Base-by-base conservation (phyloP, 2,888 invertebrate genomes). In the Crematogaster levior region DNA sequence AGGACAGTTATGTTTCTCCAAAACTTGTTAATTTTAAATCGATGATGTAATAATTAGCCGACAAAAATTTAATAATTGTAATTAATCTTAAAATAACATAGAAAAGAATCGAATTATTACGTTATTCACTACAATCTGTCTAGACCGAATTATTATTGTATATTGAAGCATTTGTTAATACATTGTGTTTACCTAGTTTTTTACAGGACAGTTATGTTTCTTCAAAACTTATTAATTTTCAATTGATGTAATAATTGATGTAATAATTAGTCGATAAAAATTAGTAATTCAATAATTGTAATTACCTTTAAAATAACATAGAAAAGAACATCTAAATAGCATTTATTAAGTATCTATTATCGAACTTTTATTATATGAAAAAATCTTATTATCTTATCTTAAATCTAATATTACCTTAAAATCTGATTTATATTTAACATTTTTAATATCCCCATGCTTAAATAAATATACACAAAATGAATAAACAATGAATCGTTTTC, bases 121-220 rank as follows among this genome's bases (percentile, higher is more conserved):
- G n/a, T n/a, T n/a, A n/a, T n/a, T n/a, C n/a, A n/a, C n/a, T n/a
- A n/a, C n/a, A 90, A 85, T 85, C 79, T 88, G 82, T 90, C 89
- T 81, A 85, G 85, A 86, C 81, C 81, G 90, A 89, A 90, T 91
- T 89, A 90, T 90, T 89, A 90, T 83, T 86, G 86, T 72, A 68
- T 73, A 61, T 60, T 61, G 58, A 72, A 56, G 58, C 15, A 6
- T 63, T 51, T 15, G 24, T 24, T 70, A 53, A 53, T 37, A 53
- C n/a, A 9, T 34, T 43, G 18, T 12, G 37, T 4, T 3, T 12
- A 61, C 37, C 5, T 34, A 27, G 51, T 65, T 65, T 34, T 4
- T 7, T 61, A 34, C 10, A 24, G 6, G 21, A 30, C 15, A 37
- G 10, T 51, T 27, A 21, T 1, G 9, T 15, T n/a, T 4, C 21